These are phyloP conservation scores for Zoanthus solanderi DNA, from an alignment of 92 coral and sea anemone species.

Conservation along the genomic window DNA sequence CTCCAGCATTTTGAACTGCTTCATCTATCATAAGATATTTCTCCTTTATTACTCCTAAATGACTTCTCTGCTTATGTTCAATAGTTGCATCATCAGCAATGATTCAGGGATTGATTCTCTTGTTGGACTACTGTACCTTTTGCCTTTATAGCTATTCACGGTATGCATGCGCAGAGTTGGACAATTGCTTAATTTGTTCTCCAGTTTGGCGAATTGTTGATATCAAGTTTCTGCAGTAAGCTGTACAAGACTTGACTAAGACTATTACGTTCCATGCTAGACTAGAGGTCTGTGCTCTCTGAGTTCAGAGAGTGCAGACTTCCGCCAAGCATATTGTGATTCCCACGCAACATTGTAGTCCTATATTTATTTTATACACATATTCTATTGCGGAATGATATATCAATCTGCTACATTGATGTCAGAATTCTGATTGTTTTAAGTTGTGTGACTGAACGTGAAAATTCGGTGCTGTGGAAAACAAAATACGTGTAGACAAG, in stretches of 20 bases:
- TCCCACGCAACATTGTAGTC: too few relatives aligned
- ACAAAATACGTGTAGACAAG: too few relatives aligned
- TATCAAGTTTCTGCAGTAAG: constrained; percentile 6
- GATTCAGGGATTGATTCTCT: constrained; percentile 31
- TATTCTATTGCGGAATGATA: too few relatives aligned
- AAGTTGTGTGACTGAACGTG: too few relatives aligned
- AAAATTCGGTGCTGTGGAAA: too few relatives aligned
- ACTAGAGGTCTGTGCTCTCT: too few relatives aligned
- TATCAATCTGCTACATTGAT: too few relatives aligned
- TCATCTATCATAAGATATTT: constrained; percentile 38
- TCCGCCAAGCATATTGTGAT: too few relatives aligned
- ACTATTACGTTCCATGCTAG: constrained; percentile 9
- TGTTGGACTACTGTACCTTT: background rate
- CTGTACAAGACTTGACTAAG: constrained; percentile 26
- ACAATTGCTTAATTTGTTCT: constrained; percentile 4
- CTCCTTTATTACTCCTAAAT: background rate
- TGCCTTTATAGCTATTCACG: background rate
- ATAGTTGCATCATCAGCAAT: constrained; percentile 48
- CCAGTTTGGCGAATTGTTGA: constrained; percentile 3
- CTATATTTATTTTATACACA: too few relatives aligned
- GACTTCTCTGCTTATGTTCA: constrained; percentile 12
- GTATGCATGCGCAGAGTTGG: constrained; percentile 9
- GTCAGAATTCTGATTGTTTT: too few relatives aligned
- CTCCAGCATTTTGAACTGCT: background rate
- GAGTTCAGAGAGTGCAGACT: too few relatives aligned